These are phyloP conservation scores for Channa argus DNA, from an alignment of 2,113 vertebrate species.

Conservation along the genomic window DNA sequence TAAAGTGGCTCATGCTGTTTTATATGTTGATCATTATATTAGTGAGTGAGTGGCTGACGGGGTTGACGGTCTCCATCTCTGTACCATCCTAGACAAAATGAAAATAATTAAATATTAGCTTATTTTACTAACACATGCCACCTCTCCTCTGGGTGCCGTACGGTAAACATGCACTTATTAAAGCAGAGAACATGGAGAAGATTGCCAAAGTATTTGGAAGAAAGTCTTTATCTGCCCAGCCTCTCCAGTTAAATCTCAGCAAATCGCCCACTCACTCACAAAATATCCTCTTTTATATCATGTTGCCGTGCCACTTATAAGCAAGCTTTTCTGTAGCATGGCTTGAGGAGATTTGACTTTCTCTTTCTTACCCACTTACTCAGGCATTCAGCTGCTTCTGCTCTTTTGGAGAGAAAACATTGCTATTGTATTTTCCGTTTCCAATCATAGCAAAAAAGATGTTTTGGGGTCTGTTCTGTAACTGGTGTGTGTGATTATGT, in stretches of 20 bases:
- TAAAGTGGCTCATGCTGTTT: too few relatives aligned
- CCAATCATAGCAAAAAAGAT: conserved; percentile 27
- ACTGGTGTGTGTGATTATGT: neutral
- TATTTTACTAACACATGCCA: neutral
- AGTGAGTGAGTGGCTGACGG: too few relatives aligned
- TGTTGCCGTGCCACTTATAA: conserved; percentile 35
- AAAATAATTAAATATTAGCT: conserved; percentile 8
- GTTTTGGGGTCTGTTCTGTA: conserved; percentile 26
- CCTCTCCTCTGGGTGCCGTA: neutral
- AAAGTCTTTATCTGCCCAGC: conserved; percentile 22
- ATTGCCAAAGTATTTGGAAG: conserved; percentile 34
- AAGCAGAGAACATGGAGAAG: conserved; percentile 1
- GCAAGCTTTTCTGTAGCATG: conserved; percentile 8
- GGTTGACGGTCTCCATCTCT: too few relatives aligned
- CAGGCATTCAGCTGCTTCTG: conserved; percentile 23
- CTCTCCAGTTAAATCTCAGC: conserved; percentile 8
- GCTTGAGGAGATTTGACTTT: conserved; percentile 9
- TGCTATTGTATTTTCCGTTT: conserved; percentile 14
- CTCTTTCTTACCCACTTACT: conserved; percentile 30
- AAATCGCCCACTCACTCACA: conserved; percentile 41
- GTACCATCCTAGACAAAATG: neutral
- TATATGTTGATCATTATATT: too few relatives aligned
- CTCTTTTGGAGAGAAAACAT: conserved; percentile 8
- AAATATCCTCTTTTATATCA: conserved; percentile 42
- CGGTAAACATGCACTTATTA: neutral